Conservation (phyloP, 2,113 vertebrate species). For the Peucedramus taeniatus region DNA sequence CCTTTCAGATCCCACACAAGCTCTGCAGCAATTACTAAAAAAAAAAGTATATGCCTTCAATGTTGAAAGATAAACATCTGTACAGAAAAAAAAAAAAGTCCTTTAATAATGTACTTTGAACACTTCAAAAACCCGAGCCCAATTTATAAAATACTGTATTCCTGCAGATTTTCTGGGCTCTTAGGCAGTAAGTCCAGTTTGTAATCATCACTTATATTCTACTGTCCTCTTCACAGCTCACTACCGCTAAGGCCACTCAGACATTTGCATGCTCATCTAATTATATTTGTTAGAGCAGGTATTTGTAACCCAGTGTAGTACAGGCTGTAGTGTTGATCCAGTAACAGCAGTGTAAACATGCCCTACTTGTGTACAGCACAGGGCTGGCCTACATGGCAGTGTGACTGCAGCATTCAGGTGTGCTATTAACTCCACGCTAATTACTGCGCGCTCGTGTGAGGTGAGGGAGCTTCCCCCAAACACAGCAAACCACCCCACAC, state of each 20-base stretch:
- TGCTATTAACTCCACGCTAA: background rate
- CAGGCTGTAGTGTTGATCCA: background rate
- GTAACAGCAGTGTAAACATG: background rate
- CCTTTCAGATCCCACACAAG: background rate
- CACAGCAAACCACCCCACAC: background rate
- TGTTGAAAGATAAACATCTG: background rate
- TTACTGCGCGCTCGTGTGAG: background rate
- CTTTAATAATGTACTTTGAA: background rate
- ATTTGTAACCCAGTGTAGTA: background rate
- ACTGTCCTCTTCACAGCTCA: background rate
- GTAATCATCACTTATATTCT: background rate
- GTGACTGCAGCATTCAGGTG: background rate
- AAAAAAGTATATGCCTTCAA: background rate
- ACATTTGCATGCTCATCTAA: background rate
- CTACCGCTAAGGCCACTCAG: background rate
- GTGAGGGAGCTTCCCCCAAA: background rate
- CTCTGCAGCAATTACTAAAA: background rate
- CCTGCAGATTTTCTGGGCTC: background rate
- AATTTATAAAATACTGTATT: background rate
- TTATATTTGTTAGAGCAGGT: background rate
- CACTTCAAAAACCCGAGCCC: background rate
- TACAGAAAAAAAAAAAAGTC: background rate
- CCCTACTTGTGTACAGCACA: background rate
- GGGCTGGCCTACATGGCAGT: background rate
- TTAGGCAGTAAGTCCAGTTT: background rate